Evolutionary conservation across 2,113 vertebrate species (phyloP), one percentile per base, ranked within the genome.

Genomic region (Peromyscus californicus): DNA sequence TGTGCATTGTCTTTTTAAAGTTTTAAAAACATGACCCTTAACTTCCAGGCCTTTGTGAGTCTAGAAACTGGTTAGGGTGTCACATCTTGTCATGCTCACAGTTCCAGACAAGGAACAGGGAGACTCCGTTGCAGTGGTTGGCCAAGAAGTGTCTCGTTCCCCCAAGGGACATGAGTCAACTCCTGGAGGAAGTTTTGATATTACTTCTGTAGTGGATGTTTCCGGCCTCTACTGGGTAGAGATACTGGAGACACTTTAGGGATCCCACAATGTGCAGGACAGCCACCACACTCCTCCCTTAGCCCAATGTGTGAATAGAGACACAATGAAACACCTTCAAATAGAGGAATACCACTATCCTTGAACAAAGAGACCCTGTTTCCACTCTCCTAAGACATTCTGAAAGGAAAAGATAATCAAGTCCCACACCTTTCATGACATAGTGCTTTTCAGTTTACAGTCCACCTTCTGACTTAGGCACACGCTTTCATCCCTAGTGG

Each of bases 201-300:
- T 82, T n/a, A 2, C 0, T 19, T 9, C 7, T 48, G 0, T 61
- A 19, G 10, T 11, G 19, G 7, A 2, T 48, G 36, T 2, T n/a
- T 70, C 70, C 45, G 48, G 63, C 3, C 19, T 57, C 45, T 74
- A 15, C 1, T 10, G 15, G 6, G 31, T 72, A 59, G 17, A 78
- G 24, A 11, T 9, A 17, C 63, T 1, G 69, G 54, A 59, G 4
- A 90, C n/a, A 1, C 72, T 91, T 48, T 61, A 67, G 74, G 26
- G 7, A 70, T 78, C 3, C 22, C 54, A 83, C 11, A 12, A 31
- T 11, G 21, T 48, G 59, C 45, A 72, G 16, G 51, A n/a, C 13
- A 57, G 1, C 33, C 13, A 79, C 26, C 70, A 16, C 24, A 54
- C 21, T 4, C 42, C 1, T 33, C 39, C 31, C 16, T 21, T 19